These are phyloP conservation scores for Volucella zonaria DNA, from an alignment of 2,888 invertebrate species.

Conservation along the genomic window DNA sequence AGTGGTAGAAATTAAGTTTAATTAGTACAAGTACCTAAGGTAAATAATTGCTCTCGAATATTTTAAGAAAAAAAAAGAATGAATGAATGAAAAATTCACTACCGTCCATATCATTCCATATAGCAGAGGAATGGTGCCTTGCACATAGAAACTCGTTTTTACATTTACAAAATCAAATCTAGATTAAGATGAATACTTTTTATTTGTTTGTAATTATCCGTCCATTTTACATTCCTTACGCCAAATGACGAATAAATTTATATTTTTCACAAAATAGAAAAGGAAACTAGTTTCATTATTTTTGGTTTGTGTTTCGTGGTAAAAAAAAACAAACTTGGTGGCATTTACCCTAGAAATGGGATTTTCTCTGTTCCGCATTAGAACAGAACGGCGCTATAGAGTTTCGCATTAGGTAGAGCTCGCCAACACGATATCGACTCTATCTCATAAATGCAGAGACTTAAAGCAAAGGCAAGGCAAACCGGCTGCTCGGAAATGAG, in stretches of 20 bases:
- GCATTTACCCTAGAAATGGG: conserved; percentile 41
- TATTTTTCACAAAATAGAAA: conserved; percentile 30
- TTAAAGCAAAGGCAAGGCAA: conserved; percentile 22
- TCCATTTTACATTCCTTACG: conserved; percentile 58
- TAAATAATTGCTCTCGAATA: conserved; percentile 50
- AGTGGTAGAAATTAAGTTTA: conserved; percentile 43
- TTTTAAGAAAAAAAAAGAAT: conserved; percentile 40
- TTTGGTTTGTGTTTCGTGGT: neutral
- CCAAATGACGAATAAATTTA: conserved; percentile 65
- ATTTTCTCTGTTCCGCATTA: conserved; percentile 47
- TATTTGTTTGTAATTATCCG: conserved; percentile 48
- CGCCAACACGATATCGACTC: conserved; percentile 33
- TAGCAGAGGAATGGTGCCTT: conserved; percentile 33
- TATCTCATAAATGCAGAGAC: conserved; percentile 27
- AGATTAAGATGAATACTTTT: conserved; percentile 52
- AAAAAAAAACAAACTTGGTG: conserved; percentile 1
- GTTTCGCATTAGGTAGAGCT: conserved; percentile 39
- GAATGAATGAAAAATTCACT: conserved; percentile 32
- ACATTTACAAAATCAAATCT: conserved; percentile 34
- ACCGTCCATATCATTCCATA: conserved; percentile 56
- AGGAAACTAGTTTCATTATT: neutral
- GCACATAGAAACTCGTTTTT: conserved; percentile 63
- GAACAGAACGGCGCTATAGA: conserved; percentile 52
- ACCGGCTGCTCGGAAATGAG: conserved; percentile 60
- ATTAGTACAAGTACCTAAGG: conserved; percentile 68